phyloP scores from a whole-genome alignment of 37 sponge, comb jelly and placozoan genomes.

The Oscarella lobularis region DNA sequence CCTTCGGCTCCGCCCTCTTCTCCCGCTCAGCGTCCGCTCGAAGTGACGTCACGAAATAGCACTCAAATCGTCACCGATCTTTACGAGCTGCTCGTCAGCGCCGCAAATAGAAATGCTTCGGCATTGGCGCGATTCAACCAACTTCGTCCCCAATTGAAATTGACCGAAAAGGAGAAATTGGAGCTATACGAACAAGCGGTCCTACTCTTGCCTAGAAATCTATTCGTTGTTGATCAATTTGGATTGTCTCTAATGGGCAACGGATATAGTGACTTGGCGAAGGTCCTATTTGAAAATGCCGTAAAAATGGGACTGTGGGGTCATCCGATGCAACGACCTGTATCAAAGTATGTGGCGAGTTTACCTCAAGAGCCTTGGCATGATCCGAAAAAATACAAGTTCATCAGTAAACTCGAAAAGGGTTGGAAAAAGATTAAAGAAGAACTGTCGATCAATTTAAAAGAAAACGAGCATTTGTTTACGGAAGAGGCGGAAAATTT shows the following conservation, averaged over 20 bases:
- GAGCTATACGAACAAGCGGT: slow-evolving; percentile 58
- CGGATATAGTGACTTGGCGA: slow-evolving; percentile 23
- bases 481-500: slow-evolving; percentile 75
- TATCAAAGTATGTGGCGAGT: slow-evolving; percentile 60
- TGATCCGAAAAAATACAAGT: slow-evolving; percentile 47
- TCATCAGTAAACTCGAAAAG: slow-evolving; percentile 51
- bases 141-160: slow-evolving; percentile 40
- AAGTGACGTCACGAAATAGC: not conserved
- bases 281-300: slow-evolving; percentile 58
- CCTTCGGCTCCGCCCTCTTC: no score
- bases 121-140: slow-evolving; percentile 60
- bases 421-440: slow-evolving; percentile 30
- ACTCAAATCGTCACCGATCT: not conserved
- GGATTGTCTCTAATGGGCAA: slow-evolving; percentile 52
- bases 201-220: slow-evolving; percentile 66
- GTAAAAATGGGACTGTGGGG: slow-evolving; percentile 73
- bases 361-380: slow-evolving; percentile 77
- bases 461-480: slow-evolving; percentile 36
- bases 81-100: not conserved
- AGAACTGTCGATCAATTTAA: slow-evolving; percentile 38
- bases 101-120: not conserved
- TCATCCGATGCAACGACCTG: slow-evolving; percentile 72
- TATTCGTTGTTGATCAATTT: slow-evolving; percentile 76
- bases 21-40: not conserved
- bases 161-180: slow-evolving; percentile 48